Evolutionary conservation across 92 coral and sea anemone genomes (phyloP), one percentile per base, ranked within the genome.

Genomic region (Desmophyllum pertusum): DNA sequence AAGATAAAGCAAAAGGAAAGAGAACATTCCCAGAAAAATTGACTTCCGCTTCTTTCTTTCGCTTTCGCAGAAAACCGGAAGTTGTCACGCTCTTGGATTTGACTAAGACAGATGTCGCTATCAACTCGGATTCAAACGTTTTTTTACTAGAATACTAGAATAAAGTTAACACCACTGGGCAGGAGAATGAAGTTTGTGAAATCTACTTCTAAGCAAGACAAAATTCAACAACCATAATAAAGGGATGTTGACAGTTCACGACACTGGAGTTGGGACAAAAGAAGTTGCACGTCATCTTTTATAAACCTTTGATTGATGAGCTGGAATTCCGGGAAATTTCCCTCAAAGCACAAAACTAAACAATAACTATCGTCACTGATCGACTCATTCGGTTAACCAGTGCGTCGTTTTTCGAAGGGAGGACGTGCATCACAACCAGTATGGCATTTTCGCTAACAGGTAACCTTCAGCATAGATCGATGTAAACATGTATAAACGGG

Each of bases 1-100:
- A 50, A 23, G 41, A 2, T 19, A 35, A 35, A 65, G 23, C 36
- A 18, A 10, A 3, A 73, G 21, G 27, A 23, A 23, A 45, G 11
- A 18, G 15, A 53, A 51, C 36, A 21, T 75, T 53, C 68, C 35
- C 33, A 40, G 80, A 76, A 76, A n/a, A 57, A 31, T 1, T 37
- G 21, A 39, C 81, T 76, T 76, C 81, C 81, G 81, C 81, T 37
- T 37, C 33, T 7, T 37, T 37, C 31, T 50, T 50, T 55, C 79
- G 18, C 67, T 76, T 76, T 76, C 81, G 35, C 29, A 4, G 69
- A 76, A 76, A 76, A 76, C 68, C 68, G 81, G 81, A 76, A 76
- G 81, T 76, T 57, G 81, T 55, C 81, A 76, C 68, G 68, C 80
- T 46, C 3, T 13, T 4, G 7, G 3, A 36, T 50, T n/a, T n/a